These are phyloP conservation scores for Galeopsomyia nigrocyanea DNA, from an alignment of 2,888 invertebrate genomes.

Conservation along the genomic window DNA sequence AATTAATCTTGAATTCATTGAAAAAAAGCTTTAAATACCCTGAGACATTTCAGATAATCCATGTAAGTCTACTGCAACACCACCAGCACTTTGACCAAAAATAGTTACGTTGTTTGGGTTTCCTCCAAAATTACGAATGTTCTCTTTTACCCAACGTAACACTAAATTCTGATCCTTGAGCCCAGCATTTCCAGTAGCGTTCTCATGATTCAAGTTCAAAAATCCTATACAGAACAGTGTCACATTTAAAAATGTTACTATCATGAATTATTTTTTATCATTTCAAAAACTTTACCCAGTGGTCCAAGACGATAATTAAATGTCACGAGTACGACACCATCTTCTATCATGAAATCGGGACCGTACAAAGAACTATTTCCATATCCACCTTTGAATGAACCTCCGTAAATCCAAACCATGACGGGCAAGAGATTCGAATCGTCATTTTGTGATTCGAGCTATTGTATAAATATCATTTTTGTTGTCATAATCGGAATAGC, in stretches of 20 bases:
- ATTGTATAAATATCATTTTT: not conserved
- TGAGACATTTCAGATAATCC: conserved; percentile 49
- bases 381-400: conserved; percentile 49
- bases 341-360: conserved; percentile 56
- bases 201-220: conserved; percentile 50
- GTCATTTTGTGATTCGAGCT: not conserved
- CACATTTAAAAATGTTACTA: not conserved
- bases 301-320: conserved; percentile 56
- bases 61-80: conserved; percentile 55
- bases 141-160: conserved; percentile 71
- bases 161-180: conserved; percentile 71
- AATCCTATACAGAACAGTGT: conserved; percentile 46
- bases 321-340: conserved; percentile 53
- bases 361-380: conserved; percentile 45
- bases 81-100: conserved; percentile 73
- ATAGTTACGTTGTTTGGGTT: conserved; percentile 71
- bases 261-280: not conserved
- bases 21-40: conserved; percentile 43
- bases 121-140: conserved; percentile 71
- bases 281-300: conserved; percentile 50
- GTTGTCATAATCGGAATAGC: not conserved
- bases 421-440: conserved; percentile 43
- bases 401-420: conserved; percentile 56
- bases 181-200: conserved; percentile 54
- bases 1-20: not conserved